Base-by-base conservation (phyloP, 2,797 vertebrate genomes). In the Liparis tanakae region DNA sequence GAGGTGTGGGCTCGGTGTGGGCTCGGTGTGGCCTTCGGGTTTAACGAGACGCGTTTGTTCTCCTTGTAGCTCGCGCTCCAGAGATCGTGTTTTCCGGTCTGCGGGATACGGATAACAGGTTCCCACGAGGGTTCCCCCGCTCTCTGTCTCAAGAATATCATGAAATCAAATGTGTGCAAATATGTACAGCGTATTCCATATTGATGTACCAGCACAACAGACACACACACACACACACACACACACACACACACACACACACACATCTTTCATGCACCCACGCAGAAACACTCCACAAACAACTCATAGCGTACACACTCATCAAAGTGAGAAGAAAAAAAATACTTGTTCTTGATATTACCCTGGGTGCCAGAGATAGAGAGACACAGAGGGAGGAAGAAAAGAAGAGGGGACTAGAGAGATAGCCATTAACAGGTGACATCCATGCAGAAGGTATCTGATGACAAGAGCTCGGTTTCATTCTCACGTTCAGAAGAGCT, bases 261-360 rank as follows among this genome's bases (percentile, higher is more conserved):
- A 30, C 67, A 70, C 58, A 76, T 60, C 36, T 78, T 71, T 82
- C 41, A 85, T 60, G 50, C 66, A 72, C n/a, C 55, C 65, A 70
- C 61, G 13, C 67, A 80, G 33, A 65, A 75, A 69, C 3, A 3
- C 14, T 62, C 25, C 18, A 48, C 22, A 63, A 71, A 72, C 57
- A 80, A 76, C 76, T 79, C 44, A 39, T 58, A 43, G 25, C 14
- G 20, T 5, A 34, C 59, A 57, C 0, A 66, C 61, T 78, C 75
- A 76, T 76, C 66, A 87, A 81, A 79, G 79, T 77, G 74, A 84
- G 12, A 36, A 1, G 7, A 7, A 83, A 87, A 82, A 36, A 83
- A 87, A 84, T 69, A 72, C 66, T 78, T 82, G 72, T 85, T 86
- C 74, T 81, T 81, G 61, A 56, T 82, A 74, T 69, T 79, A 80